phyloP scores from a whole-genome alignment of 2,888 invertebrate genomes.

The Oligia strigilis region DNA sequence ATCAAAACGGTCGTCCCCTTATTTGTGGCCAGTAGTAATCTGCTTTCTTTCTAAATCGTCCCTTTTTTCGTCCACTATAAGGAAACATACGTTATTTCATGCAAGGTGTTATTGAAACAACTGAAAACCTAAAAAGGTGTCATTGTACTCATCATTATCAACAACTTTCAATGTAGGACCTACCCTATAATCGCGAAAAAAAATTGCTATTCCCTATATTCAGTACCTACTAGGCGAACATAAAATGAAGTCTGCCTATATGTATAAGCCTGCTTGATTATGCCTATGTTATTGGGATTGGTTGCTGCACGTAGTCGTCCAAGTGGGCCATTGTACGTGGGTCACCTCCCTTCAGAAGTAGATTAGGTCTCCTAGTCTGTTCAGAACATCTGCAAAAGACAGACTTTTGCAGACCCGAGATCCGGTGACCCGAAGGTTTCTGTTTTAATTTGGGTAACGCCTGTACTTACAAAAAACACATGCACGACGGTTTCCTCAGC shows the following conservation, averaged over 20 bases:
- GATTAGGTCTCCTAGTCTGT: too few relatives aligned
- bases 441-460: too few relatives aligned
- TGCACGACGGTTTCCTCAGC: too few relatives aligned
- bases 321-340: too few relatives aligned
- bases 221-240: neutral
- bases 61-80: neutral
- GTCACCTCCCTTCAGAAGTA: too few relatives aligned
- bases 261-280: too few relatives aligned
- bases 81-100: neutral
- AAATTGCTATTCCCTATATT: neutral
- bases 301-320: too few relatives aligned
- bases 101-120: neutral
- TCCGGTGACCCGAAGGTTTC: too few relatives aligned
- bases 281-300: too few relatives aligned
- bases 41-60: neutral
- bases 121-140: neutral
- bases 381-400: too few relatives aligned
- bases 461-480: too few relatives aligned
- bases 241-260: neutral
- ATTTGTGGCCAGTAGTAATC: neutral
- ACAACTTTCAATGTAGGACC: neutral
- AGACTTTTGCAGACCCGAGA: too few relatives aligned
- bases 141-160: neutral
- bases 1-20: neutral
- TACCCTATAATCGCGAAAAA: neutral